Base-by-base conservation (phyloP, 2,113 vertebrate genomes). In the Crypturellus undulatus region DNA sequence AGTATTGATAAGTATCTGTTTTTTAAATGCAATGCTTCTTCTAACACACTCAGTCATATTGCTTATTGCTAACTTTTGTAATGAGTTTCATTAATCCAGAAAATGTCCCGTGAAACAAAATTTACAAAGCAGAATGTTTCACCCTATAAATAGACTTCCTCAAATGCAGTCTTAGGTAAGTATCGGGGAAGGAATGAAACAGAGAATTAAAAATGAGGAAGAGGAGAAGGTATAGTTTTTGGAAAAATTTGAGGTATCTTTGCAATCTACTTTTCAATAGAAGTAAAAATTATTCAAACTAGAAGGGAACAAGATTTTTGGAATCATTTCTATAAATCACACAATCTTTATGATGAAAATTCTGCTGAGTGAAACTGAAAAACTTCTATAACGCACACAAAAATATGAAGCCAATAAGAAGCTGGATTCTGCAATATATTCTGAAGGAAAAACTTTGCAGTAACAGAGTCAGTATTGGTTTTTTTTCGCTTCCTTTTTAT, bases 1-100 rank as follows among this genome's bases (percentile, higher is more conserved):
- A 75, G 59, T 96, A 96, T 93, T 93, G 97, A 95, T 93, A 95
- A 96, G 54, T 97, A 95, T 86, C 88, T 94, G 71, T 71, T 58
- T 58, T 88, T 96, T 80, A 92, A 96, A 91, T 83, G 87, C 87
- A 68, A 51, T 90, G 67, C 59, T 72, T 63, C 79, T 79, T 96
- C 76, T 90, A 79, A 28, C 68, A 17, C 67, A 68, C 91, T 93
- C 89, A 79, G 80, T 95, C 87, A 80, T 54, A 56, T 79, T 94
- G 49, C 67, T 87, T 70, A 58, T 79, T 94, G 86, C 89, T 93
- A 92, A 97, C 56, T 86, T 94, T 95, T 89, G 72, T 92, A 94
- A 93, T 80, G 73, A 89, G 85, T 80, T 95, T 47, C 75, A 87
- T 70, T 14, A 70, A 92, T 86, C 73, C 89, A 93, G 90, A 94